Evolutionary conservation across 1,140 invertebrate species (phyloP), one percentile per base, ranked within the genome.

Genomic region (Tetragnatha versicolor): DNA sequence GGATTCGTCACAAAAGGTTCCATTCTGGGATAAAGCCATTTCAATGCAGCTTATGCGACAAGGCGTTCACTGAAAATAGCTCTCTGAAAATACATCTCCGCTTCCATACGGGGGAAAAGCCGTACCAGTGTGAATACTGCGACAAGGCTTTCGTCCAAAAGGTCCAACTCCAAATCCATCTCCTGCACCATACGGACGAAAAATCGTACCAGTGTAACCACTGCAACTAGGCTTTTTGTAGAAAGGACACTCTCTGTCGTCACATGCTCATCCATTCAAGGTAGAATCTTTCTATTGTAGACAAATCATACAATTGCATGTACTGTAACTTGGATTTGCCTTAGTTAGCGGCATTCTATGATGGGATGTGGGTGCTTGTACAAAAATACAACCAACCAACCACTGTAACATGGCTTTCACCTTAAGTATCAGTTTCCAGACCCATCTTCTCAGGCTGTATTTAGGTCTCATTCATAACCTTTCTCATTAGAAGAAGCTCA

Each of bases 41-140:
- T 49, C 20, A 20, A 5, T 76, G 72, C n/a, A 25, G 22, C 20
- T 14, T 35, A 10, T 76, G 72, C 25, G 3, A 20, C 20, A 76
- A 49, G 51, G 10, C 17, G 2, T 76, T 76, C 25, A 10, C 72
- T 35, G 17, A 55, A 9, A 45, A 35, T 9, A 76, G 42, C n/a
- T 33, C 45, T 27, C 31, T 76, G 6, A 37, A 55, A 51, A 25
- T 14, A 3, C 72, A 76, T 65, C 22, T 20, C 2, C 3, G 27
- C 22, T 65, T 35, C 27, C 66, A 76, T 51, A 76, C 72, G 0
- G 22, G 25, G 25, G 55, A 76, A 35, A 76, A 76, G 27, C 58
- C 72, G 4, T 27, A 76, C 17, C 3, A 25, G 3, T 76, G 72
- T 22, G 22, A 61, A 33, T 33, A 35, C 7, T 76, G 72, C 25